Evolutionary conservation across 2,888 invertebrate genomes (phyloP).

Genomic region (Poecilobothrus nobilitatus): DNA sequence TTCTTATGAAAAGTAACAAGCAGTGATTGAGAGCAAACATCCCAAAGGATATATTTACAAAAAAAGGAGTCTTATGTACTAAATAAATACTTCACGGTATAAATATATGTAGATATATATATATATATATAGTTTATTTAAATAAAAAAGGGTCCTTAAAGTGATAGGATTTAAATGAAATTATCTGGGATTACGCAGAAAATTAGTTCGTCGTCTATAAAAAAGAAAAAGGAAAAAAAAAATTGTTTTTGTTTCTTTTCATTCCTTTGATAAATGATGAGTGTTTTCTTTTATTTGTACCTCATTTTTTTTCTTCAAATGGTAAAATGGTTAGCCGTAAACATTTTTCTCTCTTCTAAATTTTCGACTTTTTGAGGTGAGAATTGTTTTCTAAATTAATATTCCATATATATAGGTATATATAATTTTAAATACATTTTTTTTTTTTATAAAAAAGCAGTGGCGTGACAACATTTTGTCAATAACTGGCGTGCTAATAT

Average conservation of each 20-base stretch:
- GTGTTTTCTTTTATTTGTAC: not conserved
- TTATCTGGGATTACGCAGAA: constrained; percentile 30
- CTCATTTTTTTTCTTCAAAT: no score
- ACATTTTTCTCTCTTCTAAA: not conserved
- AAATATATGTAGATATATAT: not conserved
- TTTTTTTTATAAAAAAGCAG: no score
- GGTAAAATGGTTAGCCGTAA: no score
- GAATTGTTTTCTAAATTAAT: not conserved
- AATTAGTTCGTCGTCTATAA: constrained; percentile 26
- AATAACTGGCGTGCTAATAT: no score
- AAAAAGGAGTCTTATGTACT: not conserved
- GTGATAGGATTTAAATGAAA: constrained; percentile 30
- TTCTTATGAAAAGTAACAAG: constrained; percentile 20
- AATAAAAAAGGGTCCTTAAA: constrained; percentile 12
- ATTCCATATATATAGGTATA: no score
- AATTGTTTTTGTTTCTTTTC: not conserved
- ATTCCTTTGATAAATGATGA: not conserved
- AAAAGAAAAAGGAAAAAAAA: not conserved
- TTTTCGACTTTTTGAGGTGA: not conserved
- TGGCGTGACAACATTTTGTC: no score
- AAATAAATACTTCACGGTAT: not conserved
- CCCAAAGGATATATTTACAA: not conserved
- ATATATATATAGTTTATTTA: constrained; percentile 1
- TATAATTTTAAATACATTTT: no score
- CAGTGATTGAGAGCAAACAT: constrained; percentile 9